Evolutionary conservation across 2,888 invertebrate species (phyloP).

Genomic region (Osedax fenrisi): DNA sequence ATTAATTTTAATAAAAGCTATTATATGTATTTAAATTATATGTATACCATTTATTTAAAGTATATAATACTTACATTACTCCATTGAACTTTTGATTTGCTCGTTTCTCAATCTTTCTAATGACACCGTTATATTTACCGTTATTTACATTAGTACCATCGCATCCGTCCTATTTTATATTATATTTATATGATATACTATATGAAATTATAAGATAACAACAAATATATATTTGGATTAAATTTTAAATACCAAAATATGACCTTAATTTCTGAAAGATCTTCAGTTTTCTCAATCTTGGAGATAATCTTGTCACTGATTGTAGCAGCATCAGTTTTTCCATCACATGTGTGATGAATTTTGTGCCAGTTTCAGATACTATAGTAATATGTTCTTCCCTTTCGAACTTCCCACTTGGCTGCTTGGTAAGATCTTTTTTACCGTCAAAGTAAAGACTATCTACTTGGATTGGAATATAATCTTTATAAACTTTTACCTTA

Average conservation of each 20-base stretch:
- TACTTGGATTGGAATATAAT: neutral
- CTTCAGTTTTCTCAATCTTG: neutral
- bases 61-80: neutral
- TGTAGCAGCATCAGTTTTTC: neutral
- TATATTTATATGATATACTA: no score
- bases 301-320: neutral
- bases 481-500: neutral
- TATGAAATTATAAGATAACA: neutral
- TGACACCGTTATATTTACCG: neutral
- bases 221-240: no score
- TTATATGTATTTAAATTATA: no score
- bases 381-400: neutral
- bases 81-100: neutral
- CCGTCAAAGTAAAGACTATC: neutral
- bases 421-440: neutral
- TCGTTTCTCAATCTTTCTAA: neutral
- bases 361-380: neutral
- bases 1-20: no score
- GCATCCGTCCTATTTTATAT: neutral
- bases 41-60: no score
- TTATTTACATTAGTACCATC: neutral
- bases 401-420: neutral
- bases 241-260: no score
- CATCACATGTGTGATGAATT: neutral
- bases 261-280: neutral